Base-by-base conservation (phyloP, 2,113 vertebrate genomes). In the Solea solea region DNA sequence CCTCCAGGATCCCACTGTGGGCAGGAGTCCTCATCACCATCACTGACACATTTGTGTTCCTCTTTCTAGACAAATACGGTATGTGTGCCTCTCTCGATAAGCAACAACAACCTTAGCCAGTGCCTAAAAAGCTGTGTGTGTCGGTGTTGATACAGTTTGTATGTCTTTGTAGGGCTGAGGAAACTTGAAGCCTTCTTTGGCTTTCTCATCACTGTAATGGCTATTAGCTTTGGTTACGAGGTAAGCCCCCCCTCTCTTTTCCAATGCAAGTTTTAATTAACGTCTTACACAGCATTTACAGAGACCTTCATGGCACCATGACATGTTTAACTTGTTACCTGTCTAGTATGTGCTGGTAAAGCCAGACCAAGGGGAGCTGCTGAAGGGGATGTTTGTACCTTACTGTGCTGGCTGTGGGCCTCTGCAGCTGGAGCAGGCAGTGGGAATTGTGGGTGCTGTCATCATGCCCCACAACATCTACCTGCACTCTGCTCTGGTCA, bases 381-480 rank as follows among this genome's bases (percentile, higher is more conserved):
- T 99, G 52, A 94, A 90, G 87, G 97, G 97, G 0, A 93, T 99
- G 88, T 99, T 99, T 58, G 0, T 97, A 4, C 97, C 97, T 0
- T 96, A 96, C 88, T 99, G 97, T 84, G 65, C 80, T 3, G 90
- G 76, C 76, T 99, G 98, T 0, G 91, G 86, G 1, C 87, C 95
- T 0, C 9, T 87, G 0, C 96, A 99, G 92, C 81, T 98, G 57
- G 92, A 96, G 68, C 97, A 99, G 86, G 97, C 97, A 0, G 97
- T 99, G 63, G 98, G 98, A 11, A 96, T 99, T 3, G 96, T 98
- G 16, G 98, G 98, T 0, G 98, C 97, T 0, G 96, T 99, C 60
- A 99, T 99, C 85, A 99, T 98, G 97, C 98, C 98, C 0, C 98
- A 98, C 88, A 99, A 99, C 91, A 98, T 99, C 93, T 99, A 99